phyloP scores from a whole-genome alignment of 2,888 invertebrate genomes.

The Itoplectis maculator region DNA sequence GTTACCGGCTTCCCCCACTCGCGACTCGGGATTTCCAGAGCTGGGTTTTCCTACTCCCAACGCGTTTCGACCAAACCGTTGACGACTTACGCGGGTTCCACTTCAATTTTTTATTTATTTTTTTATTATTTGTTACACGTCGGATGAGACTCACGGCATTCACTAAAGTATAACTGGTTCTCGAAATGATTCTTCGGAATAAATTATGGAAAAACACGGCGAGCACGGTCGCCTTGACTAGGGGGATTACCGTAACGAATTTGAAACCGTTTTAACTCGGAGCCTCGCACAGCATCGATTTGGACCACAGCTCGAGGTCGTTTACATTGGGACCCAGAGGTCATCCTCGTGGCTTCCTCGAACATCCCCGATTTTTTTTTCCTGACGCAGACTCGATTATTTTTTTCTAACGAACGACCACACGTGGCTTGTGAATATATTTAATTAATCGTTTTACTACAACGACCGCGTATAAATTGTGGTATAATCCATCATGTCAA shows the following conservation, averaged over 20 bases:
- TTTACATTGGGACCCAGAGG: constrained; percentile 11
- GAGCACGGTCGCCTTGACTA: not conserved
- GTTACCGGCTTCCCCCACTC: not conserved
- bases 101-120: not conserved
- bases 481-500: too few relatives aligned
- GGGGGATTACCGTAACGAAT: constrained; percentile 16
- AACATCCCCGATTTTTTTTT: too few relatives aligned
- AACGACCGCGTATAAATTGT: too few relatives aligned
- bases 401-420: too few relatives aligned
- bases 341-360: not conserved
- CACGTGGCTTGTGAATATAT: too few relatives aligned
- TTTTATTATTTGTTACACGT: constrained; percentile 2
- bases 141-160: not conserved
- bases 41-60: constrained; percentile 31
- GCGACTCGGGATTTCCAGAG: constrained; percentile 37
- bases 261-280: constrained; percentile 8
- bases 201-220: constrained; percentile 38
- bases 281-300: not conserved
- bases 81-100: not conserved
- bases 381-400: too few relatives aligned
- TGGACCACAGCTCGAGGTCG: not conserved
- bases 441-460: too few relatives aligned
- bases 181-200: constrained; percentile 6
- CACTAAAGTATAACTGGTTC: constrained; percentile 12
- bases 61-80: not conserved